These are phyloP conservation scores for Nanger granti DNA, from an alignment of 2,113 vertebrate species.

Conservation along the genomic window DNA sequence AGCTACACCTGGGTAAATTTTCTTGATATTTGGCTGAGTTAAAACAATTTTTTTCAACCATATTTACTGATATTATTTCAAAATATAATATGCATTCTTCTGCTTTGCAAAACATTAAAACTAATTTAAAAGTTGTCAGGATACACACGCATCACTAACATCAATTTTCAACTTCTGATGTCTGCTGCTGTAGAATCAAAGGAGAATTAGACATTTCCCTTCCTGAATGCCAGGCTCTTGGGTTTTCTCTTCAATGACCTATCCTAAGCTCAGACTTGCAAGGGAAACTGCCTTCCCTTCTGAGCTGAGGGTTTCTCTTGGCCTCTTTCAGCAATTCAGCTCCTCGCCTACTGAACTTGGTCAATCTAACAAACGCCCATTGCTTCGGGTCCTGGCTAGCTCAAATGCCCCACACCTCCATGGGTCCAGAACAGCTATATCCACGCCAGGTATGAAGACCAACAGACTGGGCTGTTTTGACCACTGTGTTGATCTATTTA, in stretches of 20 bases:
- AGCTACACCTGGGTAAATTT: background rate
- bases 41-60: background rate
- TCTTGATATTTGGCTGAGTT: background rate
- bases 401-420: background rate
- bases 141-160: background rate
- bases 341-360: background rate
- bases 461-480: background rate
- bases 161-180: background rate
- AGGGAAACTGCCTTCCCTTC: background rate
- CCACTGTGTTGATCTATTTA: background rate
- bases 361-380: background rate
- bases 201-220: background rate
- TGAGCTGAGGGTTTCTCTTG: background rate
- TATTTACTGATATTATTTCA: background rate
- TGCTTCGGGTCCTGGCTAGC: background rate
- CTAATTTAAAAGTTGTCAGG: background rate
- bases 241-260: background rate
- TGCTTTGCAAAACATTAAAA: slow-evolving; percentile 25
- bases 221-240: background rate
- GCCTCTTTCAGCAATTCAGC: background rate
- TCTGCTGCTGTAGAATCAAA: background rate
- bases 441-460: background rate
- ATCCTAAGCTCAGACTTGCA: background rate
- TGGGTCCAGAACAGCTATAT: background rate
- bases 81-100: background rate